Evolutionary conservation across 2,888 invertebrate species (phyloP).

Genomic region (Caenorhabditis virilis): DNA sequence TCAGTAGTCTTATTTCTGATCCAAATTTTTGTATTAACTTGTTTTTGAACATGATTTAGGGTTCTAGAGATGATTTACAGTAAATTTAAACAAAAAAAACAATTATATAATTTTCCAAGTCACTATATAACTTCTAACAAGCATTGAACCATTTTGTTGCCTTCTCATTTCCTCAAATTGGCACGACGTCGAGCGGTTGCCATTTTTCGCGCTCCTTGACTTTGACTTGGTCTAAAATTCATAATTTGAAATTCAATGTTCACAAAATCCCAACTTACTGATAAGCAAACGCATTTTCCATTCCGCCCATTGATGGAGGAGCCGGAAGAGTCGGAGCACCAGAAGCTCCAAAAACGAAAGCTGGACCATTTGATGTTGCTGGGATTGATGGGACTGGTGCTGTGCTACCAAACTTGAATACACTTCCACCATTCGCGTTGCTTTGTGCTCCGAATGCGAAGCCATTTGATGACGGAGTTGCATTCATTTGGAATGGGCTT

Average conservation of each 20-base stretch:
- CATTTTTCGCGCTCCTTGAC: conserved; percentile 27
- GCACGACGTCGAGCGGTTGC: conserved; percentile 37
- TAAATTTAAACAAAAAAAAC: no score
- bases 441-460: conserved; percentile 15
- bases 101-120: no score
- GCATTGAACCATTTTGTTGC: no score
- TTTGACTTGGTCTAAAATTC: conserved; percentile 2
- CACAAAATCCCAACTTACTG: conserved; percentile 13
- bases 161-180: conserved; percentile 24
- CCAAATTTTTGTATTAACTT: no score
- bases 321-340: not conserved
- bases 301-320: conserved; percentile 19
- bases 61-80: no score
- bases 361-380: conserved; percentile 1
- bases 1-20: no score
- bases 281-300: conserved; percentile 36
- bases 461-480: conserved; percentile 1
- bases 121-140: no score
- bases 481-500: conserved; percentile 18
- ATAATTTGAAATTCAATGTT: not conserved
- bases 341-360: conserved; percentile 22
- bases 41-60: no score
- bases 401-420: conserved; percentile 9
- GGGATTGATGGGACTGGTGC: conserved; percentile 3
- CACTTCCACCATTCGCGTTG: not conserved